Percentiles rank a stretch among this genome's conserved stretches.
phyloP scores from a whole-genome alignment of 1,140 invertebrate species.

The Pseudomyrmex flavicornis region DNA sequence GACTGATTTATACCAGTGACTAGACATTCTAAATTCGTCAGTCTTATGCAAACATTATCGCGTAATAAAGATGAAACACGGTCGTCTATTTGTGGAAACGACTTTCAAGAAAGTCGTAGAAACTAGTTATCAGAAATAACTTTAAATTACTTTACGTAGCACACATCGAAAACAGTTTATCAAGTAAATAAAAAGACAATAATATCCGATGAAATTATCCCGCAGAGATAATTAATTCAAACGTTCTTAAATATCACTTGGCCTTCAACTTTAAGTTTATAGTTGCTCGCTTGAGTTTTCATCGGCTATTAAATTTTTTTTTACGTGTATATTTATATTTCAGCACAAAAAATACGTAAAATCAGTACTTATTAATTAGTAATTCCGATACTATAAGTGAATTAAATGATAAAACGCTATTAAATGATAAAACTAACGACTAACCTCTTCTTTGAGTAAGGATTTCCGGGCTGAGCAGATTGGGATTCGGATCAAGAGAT shows the following conservation, averaged over 20 bases:
- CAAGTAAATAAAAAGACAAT: not conserved
- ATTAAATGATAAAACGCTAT: not conserved
- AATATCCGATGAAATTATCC: constrained; percentile 27
- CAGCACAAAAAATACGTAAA: constrained; percentile 1
- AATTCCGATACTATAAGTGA: too few species aligned
- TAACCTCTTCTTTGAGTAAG: constrained; percentile 90
- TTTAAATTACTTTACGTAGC: constrained; percentile 3
- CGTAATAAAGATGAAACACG: not conserved
- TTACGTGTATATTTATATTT: not conserved
- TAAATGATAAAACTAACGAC: constrained; percentile 15
- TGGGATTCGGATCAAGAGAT: constrained; percentile 89
- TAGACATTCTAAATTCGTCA: not conserved
- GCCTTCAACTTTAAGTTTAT: not conserved
- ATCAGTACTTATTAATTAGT: not conserved
- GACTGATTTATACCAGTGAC: too few species aligned
- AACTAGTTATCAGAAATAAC: constrained; percentile 3
- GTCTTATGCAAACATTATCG: not conserved
- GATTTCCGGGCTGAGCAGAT: constrained; percentile 92
- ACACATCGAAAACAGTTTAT: constrained; percentile 8
- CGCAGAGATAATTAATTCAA: not conserved
- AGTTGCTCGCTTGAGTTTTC: not conserved
- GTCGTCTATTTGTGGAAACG: not conserved
- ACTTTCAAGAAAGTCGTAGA: constrained; percentile 14
- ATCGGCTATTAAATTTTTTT: not conserved
- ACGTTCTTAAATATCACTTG: not conserved